Base-by-base conservation (phyloP, 2,113 vertebrate genomes). In the Sula dactylatra region DNA sequence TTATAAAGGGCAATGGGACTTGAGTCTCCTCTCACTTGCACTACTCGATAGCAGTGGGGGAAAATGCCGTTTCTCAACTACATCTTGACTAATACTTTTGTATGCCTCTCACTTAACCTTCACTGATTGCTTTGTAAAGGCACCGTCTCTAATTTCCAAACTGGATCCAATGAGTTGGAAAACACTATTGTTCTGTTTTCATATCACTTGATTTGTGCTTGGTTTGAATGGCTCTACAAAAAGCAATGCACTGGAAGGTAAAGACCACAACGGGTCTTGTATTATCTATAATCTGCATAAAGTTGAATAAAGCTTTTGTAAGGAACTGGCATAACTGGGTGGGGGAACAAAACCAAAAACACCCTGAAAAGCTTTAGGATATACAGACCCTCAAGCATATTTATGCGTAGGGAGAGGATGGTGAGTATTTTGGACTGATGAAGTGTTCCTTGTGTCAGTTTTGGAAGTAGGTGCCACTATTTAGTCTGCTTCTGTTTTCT, bases 271-370 rank as follows among this genome's bases (percentile, higher is more conserved):
- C n/a, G 36, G 76, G 38, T 83, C 69, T 90, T 82, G 82, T 26
- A 13, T 36, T 74, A 34, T 78, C 56, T 34, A 13, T 45, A 67
- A 74, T 83, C 81, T 92, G 70, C 92, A 94, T 93, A 62, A 91
- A 86, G 42, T n/a, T 93, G 77, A 94, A 74, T 96, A 79, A 86
- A 89, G 36, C 47, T 74, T 95, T 86, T 91, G 42, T 77, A 59
- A 81, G 42, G 26, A 12, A 20, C 24, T 25, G 12, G 56, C 89
- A 47, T 94, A 87, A 82, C 55, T 91, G 26, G 9, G 4, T 16
- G 16, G 8, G 42, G 16, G 16, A 5, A 72, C 55, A 83, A 65
- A 91, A 73, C 22, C 66, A 61, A 91, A 59, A 72, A 36, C 5
- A 34, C 54, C 10, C 24, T 74, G 47, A 59, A 86, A 89, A 74